A percentile compares a stretch with the other conserved stretches of the same genome.
phyloP scores from a whole-genome alignment of 2,888 invertebrate species.

The Xestobium rufovillosum region DNA sequence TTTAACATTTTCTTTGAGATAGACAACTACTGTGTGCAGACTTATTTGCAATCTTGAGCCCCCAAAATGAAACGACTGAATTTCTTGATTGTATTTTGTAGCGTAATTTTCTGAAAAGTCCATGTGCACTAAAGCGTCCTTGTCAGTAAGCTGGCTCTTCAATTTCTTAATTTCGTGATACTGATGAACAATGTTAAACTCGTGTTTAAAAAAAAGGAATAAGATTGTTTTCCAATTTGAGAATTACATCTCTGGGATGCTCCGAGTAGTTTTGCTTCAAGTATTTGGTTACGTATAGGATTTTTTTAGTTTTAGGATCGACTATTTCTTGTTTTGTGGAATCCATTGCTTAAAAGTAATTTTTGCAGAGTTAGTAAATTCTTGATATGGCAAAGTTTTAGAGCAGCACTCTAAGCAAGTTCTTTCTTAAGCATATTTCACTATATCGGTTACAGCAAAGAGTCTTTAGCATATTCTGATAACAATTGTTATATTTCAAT shows the following conservation, averaged over 20 bases:
- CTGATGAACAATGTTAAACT: constrained; percentile 19
- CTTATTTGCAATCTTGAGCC: constrained; percentile 32
- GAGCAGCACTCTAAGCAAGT: no score
- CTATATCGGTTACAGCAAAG: no score
- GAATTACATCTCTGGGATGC: constrained; percentile 22
- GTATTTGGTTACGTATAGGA: constrained; percentile 25
- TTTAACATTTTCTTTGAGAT: constrained; percentile 19
- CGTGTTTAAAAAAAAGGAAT: constrained; percentile 6
- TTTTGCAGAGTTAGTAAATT: no score
- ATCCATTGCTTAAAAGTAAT: no score
- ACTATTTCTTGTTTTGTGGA: no score
- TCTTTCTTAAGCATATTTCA: no score
- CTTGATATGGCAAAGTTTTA: no score
- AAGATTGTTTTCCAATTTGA: constrained; percentile 24
- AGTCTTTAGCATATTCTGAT: no score
- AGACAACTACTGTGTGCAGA: constrained; percentile 36
- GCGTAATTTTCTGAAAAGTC: constrained; percentile 37
- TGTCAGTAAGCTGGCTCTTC: constrained; percentile 18
- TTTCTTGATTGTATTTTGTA: constrained; percentile 32
- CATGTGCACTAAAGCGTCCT: constrained; percentile 26
- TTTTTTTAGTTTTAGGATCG: constrained; percentile 28
- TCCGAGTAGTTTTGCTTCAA: constrained; percentile 24
- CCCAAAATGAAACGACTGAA: constrained; percentile 36
- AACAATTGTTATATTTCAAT: no score
- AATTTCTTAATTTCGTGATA: constrained; percentile 16